These are phyloP conservation scores for Cyclura pinguis DNA, from an alignment of 2,797 vertebrate genomes.

Conservation along the genomic window DNA sequence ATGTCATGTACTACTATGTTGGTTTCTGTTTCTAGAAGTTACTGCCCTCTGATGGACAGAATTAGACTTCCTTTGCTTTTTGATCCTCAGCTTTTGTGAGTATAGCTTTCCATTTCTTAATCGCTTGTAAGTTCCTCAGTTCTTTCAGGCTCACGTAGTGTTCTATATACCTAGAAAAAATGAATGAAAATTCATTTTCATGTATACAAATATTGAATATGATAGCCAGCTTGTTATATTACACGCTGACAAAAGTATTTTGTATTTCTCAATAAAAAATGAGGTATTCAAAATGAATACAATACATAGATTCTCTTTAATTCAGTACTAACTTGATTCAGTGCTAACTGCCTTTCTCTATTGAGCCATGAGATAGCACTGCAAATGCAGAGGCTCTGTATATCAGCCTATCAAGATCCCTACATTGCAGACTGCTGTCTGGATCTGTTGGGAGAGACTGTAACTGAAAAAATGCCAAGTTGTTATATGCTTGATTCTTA, in stretches of 20 bases:
- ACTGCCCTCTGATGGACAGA: constrained; percentile 67
- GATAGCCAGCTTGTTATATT: background rate
- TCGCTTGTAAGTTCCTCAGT: background rate
- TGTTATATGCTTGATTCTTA: no score
- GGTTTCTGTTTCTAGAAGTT: constrained; percentile 30
- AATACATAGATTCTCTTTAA: background rate
- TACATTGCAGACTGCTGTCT: background rate
- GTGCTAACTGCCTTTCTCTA: background rate
- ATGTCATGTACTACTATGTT: background rate
- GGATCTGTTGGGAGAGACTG: background rate
- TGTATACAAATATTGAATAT: background rate
- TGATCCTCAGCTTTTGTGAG: background rate
- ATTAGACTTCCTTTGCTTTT: background rate
- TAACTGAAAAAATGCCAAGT: background rate
- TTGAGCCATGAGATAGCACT: background rate
- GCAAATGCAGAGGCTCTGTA: background rate
- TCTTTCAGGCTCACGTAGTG: background rate
- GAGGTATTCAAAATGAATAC: background rate
- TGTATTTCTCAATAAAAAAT: background rate
- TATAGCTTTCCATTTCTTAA: background rate
- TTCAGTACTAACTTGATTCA: background rate
- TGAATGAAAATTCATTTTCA: background rate
- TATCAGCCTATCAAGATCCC: background rate
- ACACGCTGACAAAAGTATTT: background rate
- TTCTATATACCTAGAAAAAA: background rate